phyloP scores from a whole-genome alignment of 2,888 invertebrate genomes.

The Colostygia pectinataria region DNA sequence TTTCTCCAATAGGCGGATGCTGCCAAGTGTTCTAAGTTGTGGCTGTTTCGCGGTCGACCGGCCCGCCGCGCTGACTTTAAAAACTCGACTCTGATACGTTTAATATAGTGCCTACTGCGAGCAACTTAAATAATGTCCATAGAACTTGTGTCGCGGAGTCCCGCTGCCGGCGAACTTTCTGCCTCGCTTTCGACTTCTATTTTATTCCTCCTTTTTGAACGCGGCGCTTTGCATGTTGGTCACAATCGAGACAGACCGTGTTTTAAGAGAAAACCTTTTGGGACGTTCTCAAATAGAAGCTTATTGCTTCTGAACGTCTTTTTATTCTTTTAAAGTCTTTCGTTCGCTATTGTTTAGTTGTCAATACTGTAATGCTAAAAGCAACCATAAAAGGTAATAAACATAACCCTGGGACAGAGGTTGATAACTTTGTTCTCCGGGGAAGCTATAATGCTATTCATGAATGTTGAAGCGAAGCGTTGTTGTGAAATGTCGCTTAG shows the following conservation, averaged over 20 bases:
- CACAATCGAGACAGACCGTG: constrained; percentile 60
- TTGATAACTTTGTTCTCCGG: constrained; percentile 73
- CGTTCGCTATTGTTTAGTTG: constrained; percentile 52
- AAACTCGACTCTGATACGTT: constrained; percentile 69
- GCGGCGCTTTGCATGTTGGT: constrained; percentile 68
- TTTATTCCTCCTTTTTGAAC: constrained; percentile 68
- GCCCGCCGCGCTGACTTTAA: constrained; percentile 69
- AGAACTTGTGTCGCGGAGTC: constrained; percentile 65
- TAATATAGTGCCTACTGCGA: constrained; percentile 67
- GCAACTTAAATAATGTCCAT: constrained; percentile 74
- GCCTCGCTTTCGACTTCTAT: constrained; percentile 65
- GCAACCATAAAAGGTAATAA: constrained; percentile 62
- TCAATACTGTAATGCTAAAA: constrained; percentile 59
- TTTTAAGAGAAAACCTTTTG: constrained; percentile 68
- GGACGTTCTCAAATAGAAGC: constrained; percentile 64
- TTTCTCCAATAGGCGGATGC: constrained; percentile 68
- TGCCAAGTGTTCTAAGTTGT: constrained; percentile 67
- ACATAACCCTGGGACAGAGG: constrained; percentile 60
- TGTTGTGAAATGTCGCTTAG: constrained; percentile 75
- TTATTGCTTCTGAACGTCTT: constrained; percentile 61
- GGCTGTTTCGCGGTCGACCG: constrained; percentile 70
- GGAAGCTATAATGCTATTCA: constrained; percentile 77
- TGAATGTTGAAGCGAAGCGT: constrained; percentile 73
- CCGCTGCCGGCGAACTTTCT: constrained; percentile 63
- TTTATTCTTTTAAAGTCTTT: constrained; percentile 61